Base-by-base conservation (phyloP, 2,888 invertebrate genomes). In the Baccha elongata region DNA sequence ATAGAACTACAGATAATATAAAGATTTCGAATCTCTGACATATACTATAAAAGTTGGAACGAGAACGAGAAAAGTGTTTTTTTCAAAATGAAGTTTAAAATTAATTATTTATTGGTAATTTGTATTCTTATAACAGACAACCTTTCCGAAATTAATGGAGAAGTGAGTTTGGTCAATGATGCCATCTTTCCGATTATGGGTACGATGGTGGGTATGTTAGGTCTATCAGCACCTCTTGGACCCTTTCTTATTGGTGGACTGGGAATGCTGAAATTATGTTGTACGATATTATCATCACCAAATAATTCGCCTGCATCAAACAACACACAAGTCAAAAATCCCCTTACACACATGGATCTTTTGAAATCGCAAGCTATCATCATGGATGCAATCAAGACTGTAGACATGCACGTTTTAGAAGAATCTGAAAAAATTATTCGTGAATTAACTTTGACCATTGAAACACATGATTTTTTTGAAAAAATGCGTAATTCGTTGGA, bases 381-480 rank as follows among this genome's bases (percentile, higher is more conserved):
- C 0, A 8, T 15, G 1, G 7, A 58, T 1, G 10, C 32, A 15
- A 3, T 58, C 0, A 19, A 55, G 21, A 4, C 19, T 7, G 4
- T 55, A 0, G 55, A 37, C 5, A 10, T 1, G 5, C 55, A 55
- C 13, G 8, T 55, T 0, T 2, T 37, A 1, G 4, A 37, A 13
- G 11, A 35, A 21, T 21, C 55, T 1, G 55, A 7, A 3, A 55
- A 3, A 35, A 23, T 55, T 0, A 37, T 55, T 23, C 19, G 37
- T 3, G 55, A 55, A 55, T 2, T 55, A 3, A 37, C 37, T 5
- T 0, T 21, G 3, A 21, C 37, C 1, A 11, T 55, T 0, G 37
- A 37, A 6, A 21, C 55, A 5, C 21, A 23, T 23, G 55, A 13
- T 3, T 26, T 58, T 40, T 58, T 26, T 10, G 55, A 58, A 10